Percentiles rank a stretch among this genome's conserved stretches.
phyloP scores from a whole-genome alignment of 2,113 vertebrate genomes.

The Urocitellus parryii region DNA sequence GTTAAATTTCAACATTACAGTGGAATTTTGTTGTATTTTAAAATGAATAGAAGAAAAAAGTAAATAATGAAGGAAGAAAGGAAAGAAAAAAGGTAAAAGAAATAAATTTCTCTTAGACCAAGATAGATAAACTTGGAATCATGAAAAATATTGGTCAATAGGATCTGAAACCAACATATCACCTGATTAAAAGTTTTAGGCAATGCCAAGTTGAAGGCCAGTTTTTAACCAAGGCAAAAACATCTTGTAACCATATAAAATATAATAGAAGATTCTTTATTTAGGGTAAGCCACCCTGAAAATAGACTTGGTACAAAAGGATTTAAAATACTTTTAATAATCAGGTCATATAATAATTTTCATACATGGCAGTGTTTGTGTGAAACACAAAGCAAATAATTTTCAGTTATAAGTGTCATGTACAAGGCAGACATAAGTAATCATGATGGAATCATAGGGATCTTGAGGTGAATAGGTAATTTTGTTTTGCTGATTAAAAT shows the following conservation, averaged over 20 bases:
- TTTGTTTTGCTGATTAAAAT: slow-evolving; percentile 10
- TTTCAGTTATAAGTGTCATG: background rate
- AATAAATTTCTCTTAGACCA: background rate
- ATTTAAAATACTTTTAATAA: background rate
- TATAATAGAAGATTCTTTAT: background rate
- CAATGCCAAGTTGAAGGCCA: background rate
- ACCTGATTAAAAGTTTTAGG: background rate
- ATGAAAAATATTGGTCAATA: background rate
- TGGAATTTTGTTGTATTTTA: background rate
- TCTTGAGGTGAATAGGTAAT: background rate
- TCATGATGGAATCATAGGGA: background rate
- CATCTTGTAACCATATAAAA: background rate
- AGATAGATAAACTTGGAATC: background rate
- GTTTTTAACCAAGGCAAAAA: background rate
- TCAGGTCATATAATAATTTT: background rate
- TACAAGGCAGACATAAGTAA: background rate
- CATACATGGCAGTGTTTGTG: background rate
- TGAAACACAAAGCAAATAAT: background rate
- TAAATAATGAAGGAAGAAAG: background rate
- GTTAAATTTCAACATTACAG: background rate
- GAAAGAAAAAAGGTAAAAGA: background rate
- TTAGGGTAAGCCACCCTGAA: background rate
- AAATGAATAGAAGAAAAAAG: background rate
- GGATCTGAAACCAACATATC: background rate
- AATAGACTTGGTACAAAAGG: background rate